Base-by-base conservation (phyloP, 2,888 invertebrate genomes). In the Oegoconia quadripuncta region DNA sequence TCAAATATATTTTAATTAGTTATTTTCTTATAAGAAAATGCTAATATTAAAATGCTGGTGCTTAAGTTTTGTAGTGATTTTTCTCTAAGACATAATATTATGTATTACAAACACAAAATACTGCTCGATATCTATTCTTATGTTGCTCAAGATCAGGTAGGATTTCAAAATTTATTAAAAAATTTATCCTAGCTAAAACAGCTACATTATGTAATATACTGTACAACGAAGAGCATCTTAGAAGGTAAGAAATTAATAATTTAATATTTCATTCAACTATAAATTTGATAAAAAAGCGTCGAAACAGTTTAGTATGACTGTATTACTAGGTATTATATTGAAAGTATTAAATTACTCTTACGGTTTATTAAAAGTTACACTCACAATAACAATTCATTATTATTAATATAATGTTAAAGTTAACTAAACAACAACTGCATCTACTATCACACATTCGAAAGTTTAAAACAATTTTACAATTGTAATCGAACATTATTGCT, bases 381-480 rank as follows among this genome's bases (percentile, higher is more conserved):
- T 74, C 86, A 84, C 84, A 71, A 83, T 86, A 88, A 87, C 86
- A 81, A 82, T 84, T 83, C 67, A 82, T 81, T 69, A 61, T 59
- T 74, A 75, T 71, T 70, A 78, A 75, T 69, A 76, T 74, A 51
- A 64, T 64, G 56, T 67, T 68, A 80, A 82, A 81, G 74, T 82
- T 86, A 86, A 87, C 83, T 87, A 88, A 88, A 88, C 87, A 88
- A 88, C 88, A 87, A 88, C 87, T 84, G 86, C 87, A 80, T 79
- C 88, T 88, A 88, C 87, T 87, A 88, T 88, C 88, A 88, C 88
- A 88, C 88, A 86, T 88, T 88, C 82, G 84, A 88, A 88, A 83
- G 78, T 86, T 84, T 79, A 82, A 86, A 84, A 87, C 87, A 84
- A 86, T 86, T 83, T 83, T 82, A 82, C 75, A 83, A 80, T 86